Percentiles rank a stretch among this genome's conserved stretches.
These are phyloP conservation scores for Calephelis virginiensis DNA, from an alignment of 1,140 invertebrate species.

Conservation along the genomic window DNA sequence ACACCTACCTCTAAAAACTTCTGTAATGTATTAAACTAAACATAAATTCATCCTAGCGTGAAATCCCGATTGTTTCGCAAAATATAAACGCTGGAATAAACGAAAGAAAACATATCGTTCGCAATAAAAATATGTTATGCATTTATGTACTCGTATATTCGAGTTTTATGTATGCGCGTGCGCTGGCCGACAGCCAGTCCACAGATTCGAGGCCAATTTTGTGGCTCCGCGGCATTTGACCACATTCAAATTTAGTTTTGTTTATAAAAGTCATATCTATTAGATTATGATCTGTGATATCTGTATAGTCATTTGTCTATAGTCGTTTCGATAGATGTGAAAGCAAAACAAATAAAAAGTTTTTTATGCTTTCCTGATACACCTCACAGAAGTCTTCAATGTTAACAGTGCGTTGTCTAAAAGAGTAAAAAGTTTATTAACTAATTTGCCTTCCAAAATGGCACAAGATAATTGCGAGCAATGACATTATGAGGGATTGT, in stretches of 20 bases:
- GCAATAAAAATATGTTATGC: constrained; percentile 22
- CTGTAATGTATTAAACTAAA: constrained; percentile 20
- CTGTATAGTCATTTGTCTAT: too few relatives aligned
- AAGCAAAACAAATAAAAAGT: too few relatives aligned
- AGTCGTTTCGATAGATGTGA: too few relatives aligned
- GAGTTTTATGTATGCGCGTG: constrained; percentile 35
- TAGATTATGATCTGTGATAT: too few relatives aligned
- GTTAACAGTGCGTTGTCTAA: too few relatives aligned
- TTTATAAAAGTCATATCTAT: background rate
- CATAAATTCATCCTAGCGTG: constrained; percentile 6
- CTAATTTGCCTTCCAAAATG: too few relatives aligned
- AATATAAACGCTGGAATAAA: constrained; percentile 15
- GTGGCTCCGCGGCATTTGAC: constrained; percentile 58
- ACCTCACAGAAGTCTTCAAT: too few relatives aligned
- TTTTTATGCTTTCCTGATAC: too few relatives aligned
- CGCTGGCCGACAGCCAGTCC: constrained; percentile 53
- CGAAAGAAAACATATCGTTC: constrained; percentile 22
- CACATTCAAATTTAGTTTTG: constrained; percentile 57
- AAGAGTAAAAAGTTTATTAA: too few relatives aligned
- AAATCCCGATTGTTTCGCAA: constrained; percentile 10
- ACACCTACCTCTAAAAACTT: constrained; percentile 11
- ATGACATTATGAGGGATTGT: too few relatives aligned
- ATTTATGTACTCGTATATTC: constrained; percentile 30
- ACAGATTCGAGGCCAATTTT: constrained; percentile 50
- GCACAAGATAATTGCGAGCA: too few relatives aligned